Base-by-base conservation (phyloP, 2,113 vertebrate genomes). In the Myiopsitta monachus region DNA sequence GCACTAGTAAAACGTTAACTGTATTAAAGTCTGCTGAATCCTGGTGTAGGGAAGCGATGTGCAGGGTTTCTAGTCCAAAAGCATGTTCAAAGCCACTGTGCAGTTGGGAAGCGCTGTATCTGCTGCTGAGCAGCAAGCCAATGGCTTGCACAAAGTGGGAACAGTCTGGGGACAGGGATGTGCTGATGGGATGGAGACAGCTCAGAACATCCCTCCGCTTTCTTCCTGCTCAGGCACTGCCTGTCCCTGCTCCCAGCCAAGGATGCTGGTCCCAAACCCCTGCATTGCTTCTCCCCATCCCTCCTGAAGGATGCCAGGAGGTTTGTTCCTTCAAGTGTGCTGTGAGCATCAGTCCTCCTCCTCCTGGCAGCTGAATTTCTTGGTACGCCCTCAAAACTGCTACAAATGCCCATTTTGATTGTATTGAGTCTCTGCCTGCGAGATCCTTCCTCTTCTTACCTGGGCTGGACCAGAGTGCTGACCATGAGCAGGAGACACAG, bases 171-270 rank as follows among this genome's bases (percentile, higher is more conserved):
- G 24, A n/a, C 2, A 3, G 64, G 55, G 69, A 55, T 0, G 0
- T 24, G 38, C 66, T 4, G 54, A 1, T 0, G 1, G 49, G 1
- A 14, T 7, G 0, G 2, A 10, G 24, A 57, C 14, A 1, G 18
- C 74, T 63, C 74, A 0, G 23, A 61, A 36, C 7, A 4, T 22
- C 18, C 0, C 33, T 75, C 84, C 22, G 66, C 3, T 23, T 27
- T 26, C 70, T 33, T 38, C 44, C 47, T 16, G n/a, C 69, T 46
- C 3, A 0, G 17, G n/a, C 33, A 19, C 38, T 5, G 2, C n/a
- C 70, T 38, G 39, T 18, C 66, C 19, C 5, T 0, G 49, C 67
- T 68, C 21, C 46, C 1, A 3, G 18, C 18, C 0, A 3, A 33
- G 43, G 31, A 2, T 36, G 47, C 33, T 4, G 2, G 22, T 66